Conservation (phyloP, 2,797 vertebrate species). For the Falco novaeseelandiae region DNA sequence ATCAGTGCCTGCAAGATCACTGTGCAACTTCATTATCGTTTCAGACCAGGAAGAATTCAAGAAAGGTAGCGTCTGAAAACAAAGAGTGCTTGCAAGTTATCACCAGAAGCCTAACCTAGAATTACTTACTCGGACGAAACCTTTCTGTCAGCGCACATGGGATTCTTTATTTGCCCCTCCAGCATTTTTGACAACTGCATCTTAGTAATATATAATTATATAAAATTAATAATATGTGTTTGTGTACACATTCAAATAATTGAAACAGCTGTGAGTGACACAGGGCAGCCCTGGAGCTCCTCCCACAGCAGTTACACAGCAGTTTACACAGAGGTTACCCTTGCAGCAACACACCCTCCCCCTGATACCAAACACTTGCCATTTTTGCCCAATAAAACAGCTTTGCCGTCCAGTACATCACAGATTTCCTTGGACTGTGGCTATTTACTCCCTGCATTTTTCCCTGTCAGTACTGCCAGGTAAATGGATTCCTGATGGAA, state of each 20-base stretch:
- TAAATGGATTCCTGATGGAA: neutral
- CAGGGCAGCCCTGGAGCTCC: neutral
- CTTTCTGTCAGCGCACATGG: neutral
- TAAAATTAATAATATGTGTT: too few species aligned
- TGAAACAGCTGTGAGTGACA: neutral
- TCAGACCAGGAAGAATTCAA: neutral
- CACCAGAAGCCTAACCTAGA: neutral
- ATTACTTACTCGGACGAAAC: neutral
- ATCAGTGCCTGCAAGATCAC: neutral
- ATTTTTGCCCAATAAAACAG: too few species aligned
- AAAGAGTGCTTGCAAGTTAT: neutral
- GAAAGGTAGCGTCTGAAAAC: neutral
- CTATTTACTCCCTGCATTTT: neutral
- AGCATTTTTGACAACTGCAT: neutral
- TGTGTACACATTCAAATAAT: neutral
- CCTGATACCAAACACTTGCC: neutral
- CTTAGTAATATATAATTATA: neutral
- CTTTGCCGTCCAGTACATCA: neutral
- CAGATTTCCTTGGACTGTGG: neutral
- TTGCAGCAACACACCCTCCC: neutral
- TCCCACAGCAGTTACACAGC: neutral
- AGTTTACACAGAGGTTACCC: too few species aligned
- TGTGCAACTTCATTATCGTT: neutral
- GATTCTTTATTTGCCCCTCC: neutral
- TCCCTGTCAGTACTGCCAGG: neutral